These are phyloP conservation scores for Deroptyus accipitrinus DNA, from an alignment of 2,113 vertebrate species.

Conservation along the genomic window DNA sequence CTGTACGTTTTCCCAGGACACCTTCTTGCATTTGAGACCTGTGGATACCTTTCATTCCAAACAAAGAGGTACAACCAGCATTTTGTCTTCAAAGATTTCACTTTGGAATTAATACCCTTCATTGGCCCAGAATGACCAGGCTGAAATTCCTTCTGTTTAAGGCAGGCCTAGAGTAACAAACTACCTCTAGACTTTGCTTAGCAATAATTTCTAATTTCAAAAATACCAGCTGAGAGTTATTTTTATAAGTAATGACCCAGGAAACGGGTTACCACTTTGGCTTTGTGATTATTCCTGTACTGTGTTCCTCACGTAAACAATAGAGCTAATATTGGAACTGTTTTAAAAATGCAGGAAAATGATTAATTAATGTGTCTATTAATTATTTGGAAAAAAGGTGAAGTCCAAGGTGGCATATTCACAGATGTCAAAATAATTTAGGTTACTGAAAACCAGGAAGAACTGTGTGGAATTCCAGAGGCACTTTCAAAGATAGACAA, in stretches of 20 bases:
- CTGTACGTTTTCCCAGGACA: not conserved
- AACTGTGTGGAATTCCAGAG: conserved; percentile 44
- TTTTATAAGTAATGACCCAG: not conserved
- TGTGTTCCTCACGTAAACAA: not conserved
- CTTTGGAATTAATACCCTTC: not conserved
- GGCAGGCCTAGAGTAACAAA: not conserved
- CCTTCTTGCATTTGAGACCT: not conserved
- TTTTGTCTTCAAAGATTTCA: not conserved
- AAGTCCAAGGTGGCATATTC: conserved; percentile 37
- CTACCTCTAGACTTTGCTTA: not conserved
- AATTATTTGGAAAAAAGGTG: conserved; percentile 57
- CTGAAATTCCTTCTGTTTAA: not conserved
- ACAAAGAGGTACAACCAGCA: not conserved
- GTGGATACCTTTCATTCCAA: not conserved
- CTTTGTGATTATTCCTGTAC: not conserved
- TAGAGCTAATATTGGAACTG: not conserved
- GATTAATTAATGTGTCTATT: conserved; percentile 20
- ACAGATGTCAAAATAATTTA: conserved; percentile 65
- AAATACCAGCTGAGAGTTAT: not conserved
- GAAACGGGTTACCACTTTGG: not conserved
- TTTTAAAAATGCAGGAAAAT: conserved; percentile 45
- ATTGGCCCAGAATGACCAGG: not conserved
- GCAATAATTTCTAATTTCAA: not conserved
- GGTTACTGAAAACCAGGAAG: conserved; percentile 49
- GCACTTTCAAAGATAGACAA: conserved; percentile 32